A percentile compares a stretch with the other conserved stretches of the same genome.
These are phyloP conservation scores for Spodoptera litura DNA, from an alignment of 1,140 invertebrate genomes.

Conservation along the genomic window DNA sequence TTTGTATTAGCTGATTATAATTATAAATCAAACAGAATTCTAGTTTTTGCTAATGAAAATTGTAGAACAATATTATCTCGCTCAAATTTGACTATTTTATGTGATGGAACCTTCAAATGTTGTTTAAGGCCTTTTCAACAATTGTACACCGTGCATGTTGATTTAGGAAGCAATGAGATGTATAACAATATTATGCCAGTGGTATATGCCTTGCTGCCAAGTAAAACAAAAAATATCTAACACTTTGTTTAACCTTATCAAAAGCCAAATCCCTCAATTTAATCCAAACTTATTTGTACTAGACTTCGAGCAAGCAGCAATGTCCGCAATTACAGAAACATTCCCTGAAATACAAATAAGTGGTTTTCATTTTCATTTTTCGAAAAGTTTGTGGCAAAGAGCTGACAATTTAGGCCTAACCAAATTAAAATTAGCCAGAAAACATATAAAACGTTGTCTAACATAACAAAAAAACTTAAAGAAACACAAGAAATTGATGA, in stretches of 20 bases:
- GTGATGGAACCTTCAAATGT: not conserved
- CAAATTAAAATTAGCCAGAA: not conserved
- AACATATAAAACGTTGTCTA: not conserved
- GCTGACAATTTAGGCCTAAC: not conserved
- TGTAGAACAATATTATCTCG: not conserved
- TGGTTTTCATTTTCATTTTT: not conserved
- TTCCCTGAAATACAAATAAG: not conserved
- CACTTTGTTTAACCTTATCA: not conserved
- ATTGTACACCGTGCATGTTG: not conserved
- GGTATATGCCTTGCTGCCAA: slow-evolving; percentile 4
- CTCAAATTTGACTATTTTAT: not conserved
- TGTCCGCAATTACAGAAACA: not conserved
- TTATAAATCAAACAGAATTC: slow-evolving; percentile 4
- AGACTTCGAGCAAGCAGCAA: slow-evolving; percentile 1
- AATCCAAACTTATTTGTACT: not conserved
- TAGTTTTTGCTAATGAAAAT: not conserved
- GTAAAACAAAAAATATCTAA: slow-evolving; percentile 1
- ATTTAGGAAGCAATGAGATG: slow-evolving; percentile 5
- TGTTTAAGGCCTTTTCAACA: not conserved
- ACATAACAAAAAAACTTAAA: not conserved
- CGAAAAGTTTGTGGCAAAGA: slow-evolving; percentile 7
- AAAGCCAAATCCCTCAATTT: slow-evolving; percentile 5
- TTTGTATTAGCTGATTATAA: not conserved
- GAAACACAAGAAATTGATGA: not conserved
- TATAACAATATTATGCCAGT: slow-evolving; percentile 1